Conservation (phyloP, 2,113 vertebrate genomes). For the Bos taurus region ARS-UCD2.0 NC_037338.1:13903001-13903500, state of each 20-base stretch:
- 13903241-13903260: background rate
- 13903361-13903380: background rate
- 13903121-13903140: background rate
- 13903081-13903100: background rate
- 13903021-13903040: conserved; percentile 5
- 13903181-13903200: background rate
- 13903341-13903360: background rate
- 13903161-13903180: background rate
- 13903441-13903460: background rate
- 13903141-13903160: background rate
- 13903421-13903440: background rate
- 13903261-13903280: background rate
- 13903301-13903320: background rate
- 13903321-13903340: background rate
- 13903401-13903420: background rate
- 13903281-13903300: background rate
- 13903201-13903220: background rate
- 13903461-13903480: background rate
- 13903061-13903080: background rate
- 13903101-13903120: background rate
- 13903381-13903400: background rate
- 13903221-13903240: background rate
- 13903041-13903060: background rate
- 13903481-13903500: background rate
- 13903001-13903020: conserved; percentile 22